Evolutionary conservation across 2,797 vertebrate species (phyloP).

Genomic region (Sphenopsis melanotis): DNA sequence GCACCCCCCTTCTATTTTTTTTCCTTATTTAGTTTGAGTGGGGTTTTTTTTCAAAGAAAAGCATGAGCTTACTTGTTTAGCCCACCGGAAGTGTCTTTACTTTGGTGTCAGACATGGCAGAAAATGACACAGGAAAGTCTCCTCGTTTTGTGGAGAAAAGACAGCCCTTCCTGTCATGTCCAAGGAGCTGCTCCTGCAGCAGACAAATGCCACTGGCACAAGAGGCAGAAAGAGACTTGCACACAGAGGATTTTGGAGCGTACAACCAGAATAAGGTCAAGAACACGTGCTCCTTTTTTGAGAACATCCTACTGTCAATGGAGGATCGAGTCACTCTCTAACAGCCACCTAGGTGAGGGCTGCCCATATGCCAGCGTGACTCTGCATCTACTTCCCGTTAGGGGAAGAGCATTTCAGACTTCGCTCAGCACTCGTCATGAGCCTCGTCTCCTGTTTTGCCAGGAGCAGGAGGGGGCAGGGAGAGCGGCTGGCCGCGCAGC

Average conservation of each 20-base stretch:
- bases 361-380: slow-evolving; percentile 1
- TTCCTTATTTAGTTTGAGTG: background rate
- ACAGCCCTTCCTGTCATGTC: background rate
- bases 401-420: background rate
- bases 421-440: background rate
- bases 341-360: background rate
- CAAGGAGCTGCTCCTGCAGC: background rate
- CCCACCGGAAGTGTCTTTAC: background rate
- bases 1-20: background rate
- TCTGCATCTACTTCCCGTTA: slow-evolving; percentile 21
- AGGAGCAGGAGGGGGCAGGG: slow-evolving; percentile 55
- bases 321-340: background rate
- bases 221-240: background rate
- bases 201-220: background rate
- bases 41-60: background rate
- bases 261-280: background rate
- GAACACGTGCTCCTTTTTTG: background rate
- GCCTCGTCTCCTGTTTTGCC: background rate
- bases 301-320: background rate
- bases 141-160: background rate
- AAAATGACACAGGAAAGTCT: background rate
- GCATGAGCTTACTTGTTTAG: background rate
- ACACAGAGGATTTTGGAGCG: background rate
- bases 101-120: background rate
- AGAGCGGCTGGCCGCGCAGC: background rate